These are phyloP conservation scores for Rhinolophus ferrumequinum DNA, from an alignment of 2,113 vertebrate genomes.

Conservation along the genomic window DNA sequence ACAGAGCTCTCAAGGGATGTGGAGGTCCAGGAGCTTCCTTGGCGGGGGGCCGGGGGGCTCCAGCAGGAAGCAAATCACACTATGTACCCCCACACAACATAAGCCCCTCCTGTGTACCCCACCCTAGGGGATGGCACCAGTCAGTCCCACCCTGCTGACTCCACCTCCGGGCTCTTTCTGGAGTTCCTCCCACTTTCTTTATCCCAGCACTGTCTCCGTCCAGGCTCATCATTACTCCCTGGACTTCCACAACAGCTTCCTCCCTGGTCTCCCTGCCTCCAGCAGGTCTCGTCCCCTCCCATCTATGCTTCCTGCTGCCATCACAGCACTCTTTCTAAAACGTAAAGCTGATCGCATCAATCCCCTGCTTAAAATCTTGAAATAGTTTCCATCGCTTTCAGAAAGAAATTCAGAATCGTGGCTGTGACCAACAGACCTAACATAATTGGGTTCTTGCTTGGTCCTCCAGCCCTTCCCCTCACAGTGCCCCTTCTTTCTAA, in stretches of 20 bases:
- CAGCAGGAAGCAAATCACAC: neutral
- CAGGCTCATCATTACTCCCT: neutral
- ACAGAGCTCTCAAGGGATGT: neutral
- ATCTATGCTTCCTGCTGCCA: neutral
- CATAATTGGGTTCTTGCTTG: neutral
- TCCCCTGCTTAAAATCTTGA: neutral
- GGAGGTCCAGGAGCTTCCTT: neutral
- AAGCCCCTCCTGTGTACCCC: neutral
- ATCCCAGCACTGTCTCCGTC: neutral
- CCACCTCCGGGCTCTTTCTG: neutral
- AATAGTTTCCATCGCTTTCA: neutral
- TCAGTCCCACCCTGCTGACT: neutral
- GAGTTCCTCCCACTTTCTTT: neutral
- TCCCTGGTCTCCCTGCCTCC: neutral
- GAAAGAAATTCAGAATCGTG: neutral
- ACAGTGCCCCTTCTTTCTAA: accelerated
- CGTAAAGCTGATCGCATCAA: neutral
- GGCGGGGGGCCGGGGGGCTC: neutral
- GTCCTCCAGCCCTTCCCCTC: neutral
- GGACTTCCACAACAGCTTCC: neutral
- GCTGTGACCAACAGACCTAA: neutral
- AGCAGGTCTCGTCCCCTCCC: too few relatives aligned
- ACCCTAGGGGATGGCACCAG: neutral
- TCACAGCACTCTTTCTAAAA: neutral
- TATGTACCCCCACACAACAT: neutral